These are phyloP conservation scores for Aporophyla lueneburgensis DNA, from an alignment of 2,888 invertebrate genomes.

Conservation along the genomic window DNA sequence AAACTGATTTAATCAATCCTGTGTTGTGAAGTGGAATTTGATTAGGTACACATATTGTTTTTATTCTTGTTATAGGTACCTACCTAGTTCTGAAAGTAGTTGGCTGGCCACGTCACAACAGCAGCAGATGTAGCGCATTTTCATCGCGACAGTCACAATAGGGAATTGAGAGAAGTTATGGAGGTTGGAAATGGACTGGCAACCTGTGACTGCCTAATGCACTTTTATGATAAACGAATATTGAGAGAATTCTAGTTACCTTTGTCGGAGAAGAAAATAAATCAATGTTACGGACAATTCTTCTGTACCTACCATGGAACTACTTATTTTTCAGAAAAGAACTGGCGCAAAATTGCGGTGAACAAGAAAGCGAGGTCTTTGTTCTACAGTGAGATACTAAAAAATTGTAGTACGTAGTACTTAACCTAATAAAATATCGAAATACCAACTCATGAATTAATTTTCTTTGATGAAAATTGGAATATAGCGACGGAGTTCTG, in stretches of 20 bases:
- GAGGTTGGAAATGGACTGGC: conserved; percentile 31
- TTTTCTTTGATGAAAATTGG: background rate
- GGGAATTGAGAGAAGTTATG: conserved; percentile 40
- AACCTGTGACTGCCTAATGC: conserved; percentile 39
- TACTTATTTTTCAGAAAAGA: background rate
- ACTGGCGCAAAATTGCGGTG: background rate
- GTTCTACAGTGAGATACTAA: background rate
- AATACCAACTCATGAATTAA: background rate
- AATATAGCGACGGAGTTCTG: background rate
- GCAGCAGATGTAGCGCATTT: conserved; percentile 25
- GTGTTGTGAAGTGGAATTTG: background rate
- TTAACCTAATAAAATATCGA: background rate
- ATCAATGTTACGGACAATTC: conserved; percentile 13
- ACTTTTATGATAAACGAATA: conserved; percentile 46
- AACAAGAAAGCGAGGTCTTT: conserved; percentile 22
- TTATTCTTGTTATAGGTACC: background rate
- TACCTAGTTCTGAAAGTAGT: background rate
- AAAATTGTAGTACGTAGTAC: background rate
- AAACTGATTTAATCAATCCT: conserved; percentile 1
- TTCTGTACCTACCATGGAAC: background rate
- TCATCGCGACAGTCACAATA: conserved; percentile 22
- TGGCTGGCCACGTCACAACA: background rate
- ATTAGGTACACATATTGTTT: background rate
- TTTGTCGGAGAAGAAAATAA: conserved; percentile 24
- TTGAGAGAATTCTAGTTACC: conserved; percentile 25